These are phyloP conservation scores for Ormyrus labotus DNA, from an alignment of 2,888 invertebrate genomes.

Conservation along the genomic window DNA sequence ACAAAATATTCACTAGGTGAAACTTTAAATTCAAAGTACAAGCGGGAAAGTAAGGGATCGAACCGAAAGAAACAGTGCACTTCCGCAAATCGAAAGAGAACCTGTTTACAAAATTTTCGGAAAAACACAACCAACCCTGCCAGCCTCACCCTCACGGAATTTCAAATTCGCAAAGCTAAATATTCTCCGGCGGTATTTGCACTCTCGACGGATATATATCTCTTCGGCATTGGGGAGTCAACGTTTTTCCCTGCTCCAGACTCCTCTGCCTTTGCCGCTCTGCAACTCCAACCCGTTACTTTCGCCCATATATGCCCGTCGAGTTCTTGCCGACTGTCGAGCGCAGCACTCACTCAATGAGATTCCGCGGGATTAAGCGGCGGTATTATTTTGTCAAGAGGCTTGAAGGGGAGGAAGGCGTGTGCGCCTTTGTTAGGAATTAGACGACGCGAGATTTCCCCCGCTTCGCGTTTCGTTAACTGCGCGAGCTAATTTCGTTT, in stretches of 20 bases:
- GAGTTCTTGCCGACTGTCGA: not conserved
- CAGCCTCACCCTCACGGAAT: too few species aligned
- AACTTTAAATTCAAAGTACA: too few species aligned
- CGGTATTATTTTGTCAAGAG: conserved; percentile 12
- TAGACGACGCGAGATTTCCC: not conserved
- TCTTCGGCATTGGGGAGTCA: not conserved
- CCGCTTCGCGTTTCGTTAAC: not conserved
- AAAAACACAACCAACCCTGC: too few species aligned
- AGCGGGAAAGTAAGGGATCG: too few species aligned
- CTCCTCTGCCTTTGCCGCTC: not conserved
- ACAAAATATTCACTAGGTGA: too few species aligned
- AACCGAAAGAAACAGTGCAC: too few species aligned
- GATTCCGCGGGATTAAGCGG: conserved; percentile 24
- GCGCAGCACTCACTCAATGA: not conserved
- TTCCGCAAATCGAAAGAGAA: too few species aligned
- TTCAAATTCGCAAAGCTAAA: too few species aligned
- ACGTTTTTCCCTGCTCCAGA: not conserved
- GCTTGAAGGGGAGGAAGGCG: too few species aligned
- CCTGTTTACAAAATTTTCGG: too few species aligned
- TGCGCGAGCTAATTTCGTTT: not conserved
- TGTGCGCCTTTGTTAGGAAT: not conserved
- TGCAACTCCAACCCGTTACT: too few species aligned
- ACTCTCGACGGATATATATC: not conserved
- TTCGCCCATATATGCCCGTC: not conserved
- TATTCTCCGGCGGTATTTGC: too few species aligned